Conservation (phyloP, 1,140 invertebrate species). For the Eueides isabella region DNA sequence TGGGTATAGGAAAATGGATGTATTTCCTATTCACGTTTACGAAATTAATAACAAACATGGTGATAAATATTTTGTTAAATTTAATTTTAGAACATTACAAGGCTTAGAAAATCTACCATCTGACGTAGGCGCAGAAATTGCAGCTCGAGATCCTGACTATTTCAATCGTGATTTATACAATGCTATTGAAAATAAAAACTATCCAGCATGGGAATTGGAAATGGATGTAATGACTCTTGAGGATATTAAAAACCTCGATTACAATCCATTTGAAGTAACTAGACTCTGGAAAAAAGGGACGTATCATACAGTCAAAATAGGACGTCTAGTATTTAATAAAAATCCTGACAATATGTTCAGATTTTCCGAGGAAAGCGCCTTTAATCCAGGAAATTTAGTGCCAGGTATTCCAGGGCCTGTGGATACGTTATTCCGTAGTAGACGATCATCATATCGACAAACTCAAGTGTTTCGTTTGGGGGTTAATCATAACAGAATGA, state of each 20-base stretch:
- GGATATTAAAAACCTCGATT: slow-evolving; percentile 79
- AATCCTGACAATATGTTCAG: slow-evolving; percentile 93
- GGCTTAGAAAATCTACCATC: slow-evolving; percentile 85
- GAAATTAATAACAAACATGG: slow-evolving; percentile 85
- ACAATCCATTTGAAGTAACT: slow-evolving; percentile 87
- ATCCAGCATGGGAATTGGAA: slow-evolving; percentile 87
- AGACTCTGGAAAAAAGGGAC: slow-evolving; percentile 92
- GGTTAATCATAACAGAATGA: slow-evolving; percentile 91
- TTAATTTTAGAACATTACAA: slow-evolving; percentile 88
- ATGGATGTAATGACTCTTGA: slow-evolving; percentile 83
- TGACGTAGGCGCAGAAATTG: slow-evolving; percentile 43
- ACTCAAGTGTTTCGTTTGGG: slow-evolving; percentile 94
- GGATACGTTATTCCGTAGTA: slow-evolving; percentile 93
- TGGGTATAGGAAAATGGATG: slow-evolving; percentile 88
- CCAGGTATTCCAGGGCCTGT: slow-evolving; percentile 92
- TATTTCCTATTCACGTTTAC: slow-evolving; percentile 86
- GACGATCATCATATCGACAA: slow-evolving; percentile 94
- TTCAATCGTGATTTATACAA: slow-evolving; percentile 63
- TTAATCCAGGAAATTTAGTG: slow-evolving; percentile 92
- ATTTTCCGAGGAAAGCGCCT: slow-evolving; percentile 93
- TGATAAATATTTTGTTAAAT: slow-evolving; percentile 86
- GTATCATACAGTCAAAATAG: slow-evolving; percentile 92
- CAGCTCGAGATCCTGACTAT: slow-evolving; percentile 52
- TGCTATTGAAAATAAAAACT: slow-evolving; percentile 77
- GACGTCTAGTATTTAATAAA: slow-evolving; percentile 90